These are phyloP conservation scores for Heteropelma amictum DNA, from an alignment of 2,888 invertebrate genomes.

Conservation along the genomic window DNA sequence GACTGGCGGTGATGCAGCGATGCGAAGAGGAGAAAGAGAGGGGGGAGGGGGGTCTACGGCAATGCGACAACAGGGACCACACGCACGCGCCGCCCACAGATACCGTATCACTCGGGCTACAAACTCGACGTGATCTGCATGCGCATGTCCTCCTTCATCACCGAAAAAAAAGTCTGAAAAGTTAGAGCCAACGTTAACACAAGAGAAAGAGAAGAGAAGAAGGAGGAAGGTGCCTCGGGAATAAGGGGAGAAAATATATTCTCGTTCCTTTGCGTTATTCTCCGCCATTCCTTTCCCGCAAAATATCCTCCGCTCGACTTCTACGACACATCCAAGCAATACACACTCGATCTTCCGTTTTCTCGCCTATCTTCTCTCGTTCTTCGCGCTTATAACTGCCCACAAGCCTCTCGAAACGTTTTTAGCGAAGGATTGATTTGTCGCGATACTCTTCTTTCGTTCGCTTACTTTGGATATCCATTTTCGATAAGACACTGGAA, in stretches of 20 bases:
- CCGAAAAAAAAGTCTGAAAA: constrained; percentile 62
- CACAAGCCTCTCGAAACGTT: constrained; percentile 5
- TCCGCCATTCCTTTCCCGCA: constrained; percentile 11
- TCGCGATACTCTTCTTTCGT: constrained; percentile 9
- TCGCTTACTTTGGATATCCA: neutral
- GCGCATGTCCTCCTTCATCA: constrained; percentile 73
- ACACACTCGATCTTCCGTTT: constrained; percentile 45
- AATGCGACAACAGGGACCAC: constrained; percentile 75
- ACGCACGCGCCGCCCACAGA: constrained; percentile 78
- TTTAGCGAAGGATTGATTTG: constrained; percentile 15
- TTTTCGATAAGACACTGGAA: neutral
- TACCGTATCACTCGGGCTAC: constrained; percentile 76
- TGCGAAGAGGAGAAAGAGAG: constrained; percentile 52
- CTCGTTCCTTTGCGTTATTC: constrained; percentile 34
- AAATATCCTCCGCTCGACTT: constrained; percentile 43
- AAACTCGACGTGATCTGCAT: constrained; percentile 77
- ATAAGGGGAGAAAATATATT: constrained; percentile 37
- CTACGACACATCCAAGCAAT: constrained; percentile 13
- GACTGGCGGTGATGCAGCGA: constrained; percentile 47
- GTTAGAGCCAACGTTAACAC: constrained; percentile 48
- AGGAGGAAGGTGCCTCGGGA: constrained; percentile 22
- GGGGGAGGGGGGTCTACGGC: constrained; percentile 55
- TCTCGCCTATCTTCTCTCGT: constrained; percentile 30
- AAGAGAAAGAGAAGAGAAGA: constrained; percentile 22
- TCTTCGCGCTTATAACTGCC: constrained; percentile 31